Percentiles rank a stretch among this genome's conserved stretches.
Conservation (phyloP, 2,113 vertebrate genomes). For the Ictalurus furcatus region DNA sequence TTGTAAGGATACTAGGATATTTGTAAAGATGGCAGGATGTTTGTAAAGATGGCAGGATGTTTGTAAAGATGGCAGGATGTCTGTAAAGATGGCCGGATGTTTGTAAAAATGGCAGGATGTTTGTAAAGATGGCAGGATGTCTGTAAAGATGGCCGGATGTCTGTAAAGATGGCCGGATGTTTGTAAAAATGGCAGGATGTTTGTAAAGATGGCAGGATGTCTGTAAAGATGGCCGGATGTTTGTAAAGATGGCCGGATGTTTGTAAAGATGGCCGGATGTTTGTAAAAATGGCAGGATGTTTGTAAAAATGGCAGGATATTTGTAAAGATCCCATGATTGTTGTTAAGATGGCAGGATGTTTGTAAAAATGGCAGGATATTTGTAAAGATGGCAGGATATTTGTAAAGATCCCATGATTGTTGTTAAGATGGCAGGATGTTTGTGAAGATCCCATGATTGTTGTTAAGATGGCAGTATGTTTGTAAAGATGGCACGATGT, state of each 20-base stretch:
- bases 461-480: not conserved
- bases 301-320: not conserved
- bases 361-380: not conserved
- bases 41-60: no score
- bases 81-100: no score
- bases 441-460: no score
- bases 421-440: not conserved
- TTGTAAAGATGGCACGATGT: no score
- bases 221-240: not conserved
- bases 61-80: no score
- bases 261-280: not conserved
- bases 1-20: not conserved
- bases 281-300: not conserved
- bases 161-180: not conserved
- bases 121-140: not conserved
- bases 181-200: not conserved
- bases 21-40: no score
- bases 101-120: not conserved
- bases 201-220: not conserved
- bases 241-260: not conserved
- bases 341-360: not conserved
- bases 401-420: no score
- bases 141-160: not conserved
- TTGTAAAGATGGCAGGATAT: not conserved
- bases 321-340: no score